Evolutionary conservation across 2,888 invertebrate species (phyloP), one percentile per base, ranked within the genome.

Genomic region (Cheilosia vernalis): DNA sequence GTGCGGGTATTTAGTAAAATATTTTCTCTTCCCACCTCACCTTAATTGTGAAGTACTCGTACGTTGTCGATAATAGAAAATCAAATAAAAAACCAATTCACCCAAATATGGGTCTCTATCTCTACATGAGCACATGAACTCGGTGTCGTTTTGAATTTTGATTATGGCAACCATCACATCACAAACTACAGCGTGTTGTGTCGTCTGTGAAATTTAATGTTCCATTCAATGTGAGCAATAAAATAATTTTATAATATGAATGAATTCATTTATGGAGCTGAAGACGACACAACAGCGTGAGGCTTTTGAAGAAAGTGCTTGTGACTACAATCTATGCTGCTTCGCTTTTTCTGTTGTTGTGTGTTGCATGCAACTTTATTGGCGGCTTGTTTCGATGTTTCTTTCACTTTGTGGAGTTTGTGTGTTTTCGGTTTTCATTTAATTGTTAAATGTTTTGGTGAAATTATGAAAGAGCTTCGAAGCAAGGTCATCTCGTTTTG

Each of bases 101-200:
- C 6, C 51, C 30, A 58, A 51, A 60, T 24, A 53, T 42, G 21
- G 37, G 21, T n/a, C n/a, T n/a, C n/a, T n/a, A n/a, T n/a, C n/a
- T n/a, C n/a, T n/a, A n/a, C n/a, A n/a, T n/a, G n/a, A n/a, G 40
- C 60, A 7, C 44, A n/a, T 44, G 15, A 7, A 10, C 47, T 17
- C 7, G 17, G 17, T 19, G 44, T 47, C 44, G 44, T 47, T 47
- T 55, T 67, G 66, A 55, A 30, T 67, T 80, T 67, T 56, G 42
- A 56, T 58, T 56, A 63, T 74, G 73, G 53, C 37, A 55, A 80
- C 74, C 19, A 49, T 64, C 74, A 74, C 64, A 72, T 74, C 74
- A 74, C 64, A 73, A 53, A 44, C n/a, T 21, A 24, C 9, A n/a
- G 42, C 51, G 24, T 24, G 27, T 21, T 15, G 5, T 51, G 9